A percentile compares a stretch with the other conserved stretches of the same genome.
These are phyloP conservation scores for Campylorhamphus procurvoides DNA, from an alignment of 2,113 vertebrate species.

Conservation along the genomic window DNA sequence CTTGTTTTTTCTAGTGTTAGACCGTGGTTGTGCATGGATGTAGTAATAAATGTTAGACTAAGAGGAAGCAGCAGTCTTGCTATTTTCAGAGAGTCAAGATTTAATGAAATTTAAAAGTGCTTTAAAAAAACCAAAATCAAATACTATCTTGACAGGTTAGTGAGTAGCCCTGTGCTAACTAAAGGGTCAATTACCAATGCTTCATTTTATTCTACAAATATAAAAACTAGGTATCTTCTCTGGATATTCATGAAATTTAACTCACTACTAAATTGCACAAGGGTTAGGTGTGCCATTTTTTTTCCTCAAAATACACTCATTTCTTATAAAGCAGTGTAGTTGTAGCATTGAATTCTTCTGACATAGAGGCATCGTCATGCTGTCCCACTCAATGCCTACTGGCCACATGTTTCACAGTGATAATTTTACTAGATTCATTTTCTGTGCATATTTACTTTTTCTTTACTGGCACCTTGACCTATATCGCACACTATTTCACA, in stretches of 20 bases:
- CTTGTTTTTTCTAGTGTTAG: background rate
- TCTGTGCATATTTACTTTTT: background rate
- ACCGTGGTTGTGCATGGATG: background rate
- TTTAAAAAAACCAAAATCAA: background rate
- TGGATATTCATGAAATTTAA: background rate
- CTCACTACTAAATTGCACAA: background rate
- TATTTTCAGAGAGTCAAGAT: background rate
- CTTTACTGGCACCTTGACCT: background rate
- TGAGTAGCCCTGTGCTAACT: background rate
- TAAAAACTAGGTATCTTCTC: background rate
- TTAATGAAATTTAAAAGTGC: background rate
- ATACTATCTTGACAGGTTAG: background rate
- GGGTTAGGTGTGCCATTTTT: background rate
- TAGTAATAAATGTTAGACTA: background rate
- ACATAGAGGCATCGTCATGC: rapidly evolving
- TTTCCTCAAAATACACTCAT: background rate
- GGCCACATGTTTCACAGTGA: background rate
- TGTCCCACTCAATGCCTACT: background rate
- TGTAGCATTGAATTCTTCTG: background rate
- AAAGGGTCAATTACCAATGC: background rate
- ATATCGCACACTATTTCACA: background rate
- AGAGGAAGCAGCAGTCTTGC: background rate
- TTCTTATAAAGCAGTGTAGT: background rate
- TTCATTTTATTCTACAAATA: background rate
- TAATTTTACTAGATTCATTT: background rate